Evolutionary conservation across 2,113 vertebrate species (phyloP).

Genomic region (Hylia prasina): DNA sequence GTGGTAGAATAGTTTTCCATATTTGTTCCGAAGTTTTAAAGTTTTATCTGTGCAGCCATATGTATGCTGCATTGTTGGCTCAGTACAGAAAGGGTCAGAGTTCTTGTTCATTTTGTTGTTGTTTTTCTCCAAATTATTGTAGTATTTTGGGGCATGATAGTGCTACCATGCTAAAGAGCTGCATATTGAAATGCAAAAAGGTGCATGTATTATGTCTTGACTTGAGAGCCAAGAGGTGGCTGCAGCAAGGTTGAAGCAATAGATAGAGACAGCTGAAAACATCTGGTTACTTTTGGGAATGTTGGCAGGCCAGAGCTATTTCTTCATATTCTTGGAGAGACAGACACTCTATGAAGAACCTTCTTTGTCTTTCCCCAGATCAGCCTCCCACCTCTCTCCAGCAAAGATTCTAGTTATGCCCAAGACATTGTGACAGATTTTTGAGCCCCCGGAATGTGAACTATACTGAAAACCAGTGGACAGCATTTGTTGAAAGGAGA

Average conservation of each 20-base stretch:
- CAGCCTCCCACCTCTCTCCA: background rate
- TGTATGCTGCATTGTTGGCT: background rate
- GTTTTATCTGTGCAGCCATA: background rate
- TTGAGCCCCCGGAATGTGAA: background rate
- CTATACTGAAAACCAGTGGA: background rate
- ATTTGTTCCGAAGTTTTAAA: background rate
- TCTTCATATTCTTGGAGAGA: background rate
- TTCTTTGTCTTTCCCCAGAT: background rate
- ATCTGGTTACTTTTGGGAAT: background rate
- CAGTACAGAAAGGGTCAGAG: background rate
- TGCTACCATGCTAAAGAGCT: background rate
- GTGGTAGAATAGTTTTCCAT: background rate
- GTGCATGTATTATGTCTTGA: background rate
- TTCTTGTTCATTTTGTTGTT: background rate
- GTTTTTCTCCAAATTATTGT: background rate
- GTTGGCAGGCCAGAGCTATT: background rate
- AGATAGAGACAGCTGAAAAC: background rate
- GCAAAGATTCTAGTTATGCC: background rate
- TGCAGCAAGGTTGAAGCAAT: background rate
- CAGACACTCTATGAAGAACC: background rate
- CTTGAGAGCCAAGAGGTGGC: background rate
- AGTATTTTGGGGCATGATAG: background rate
- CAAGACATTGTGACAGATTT: background rate
- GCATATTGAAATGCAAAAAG: background rate
- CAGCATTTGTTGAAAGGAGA: background rate